Conservation (phyloP, 64 coral and sea anemone genomes). For the Stichodactyla mertensii region DNA sequence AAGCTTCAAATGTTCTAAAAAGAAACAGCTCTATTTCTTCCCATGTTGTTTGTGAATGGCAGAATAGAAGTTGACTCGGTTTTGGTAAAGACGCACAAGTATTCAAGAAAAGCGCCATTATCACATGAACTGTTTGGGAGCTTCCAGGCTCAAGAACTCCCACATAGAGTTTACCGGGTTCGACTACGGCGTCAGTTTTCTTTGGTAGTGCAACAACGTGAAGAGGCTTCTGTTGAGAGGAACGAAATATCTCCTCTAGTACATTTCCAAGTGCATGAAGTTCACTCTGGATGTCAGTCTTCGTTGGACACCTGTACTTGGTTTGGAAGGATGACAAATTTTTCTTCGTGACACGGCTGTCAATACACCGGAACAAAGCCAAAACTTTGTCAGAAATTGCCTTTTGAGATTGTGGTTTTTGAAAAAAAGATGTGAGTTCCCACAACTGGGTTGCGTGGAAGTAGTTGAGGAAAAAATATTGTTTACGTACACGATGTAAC, state of each 20-base stretch:
- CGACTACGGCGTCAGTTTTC: constrained; percentile 40
- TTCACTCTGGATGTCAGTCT: constrained; percentile 26
- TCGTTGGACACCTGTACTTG: constrained; percentile 39
- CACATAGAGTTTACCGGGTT: constrained; percentile 73
- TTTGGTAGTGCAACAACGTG: no score
- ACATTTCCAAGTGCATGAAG: constrained; percentile 47
- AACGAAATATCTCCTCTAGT: constrained; percentile 42
- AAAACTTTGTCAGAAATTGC: constrained; percentile 10
- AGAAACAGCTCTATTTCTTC: constrained; percentile 79
- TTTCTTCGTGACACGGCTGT: constrained; percentile 28
- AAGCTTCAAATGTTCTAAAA: constrained; percentile 55
- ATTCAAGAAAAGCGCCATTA: constrained; percentile 70
- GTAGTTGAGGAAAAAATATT: constrained; percentile 71
- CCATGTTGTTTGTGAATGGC: constrained; percentile 70
- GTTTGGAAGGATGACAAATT: constrained; percentile 25
- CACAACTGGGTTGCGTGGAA: constrained; percentile 57
- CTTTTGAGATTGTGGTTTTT: not conserved
- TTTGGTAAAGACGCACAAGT: constrained; percentile 55
- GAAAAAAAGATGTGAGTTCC: not conserved
- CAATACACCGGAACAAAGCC: constrained; percentile 52
- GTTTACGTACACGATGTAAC: constrained; percentile 27
- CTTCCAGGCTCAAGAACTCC: constrained; percentile 73
- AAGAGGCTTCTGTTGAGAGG: no score
- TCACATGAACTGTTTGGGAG: constrained; percentile 64
- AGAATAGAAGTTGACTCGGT: constrained; percentile 85